Percentiles rank a stretch among this genome's conserved stretches.
These are phyloP conservation scores for Platichthys stellatus DNA, from an alignment of 2,113 vertebrate species.

Conservation along the genomic window DNA sequence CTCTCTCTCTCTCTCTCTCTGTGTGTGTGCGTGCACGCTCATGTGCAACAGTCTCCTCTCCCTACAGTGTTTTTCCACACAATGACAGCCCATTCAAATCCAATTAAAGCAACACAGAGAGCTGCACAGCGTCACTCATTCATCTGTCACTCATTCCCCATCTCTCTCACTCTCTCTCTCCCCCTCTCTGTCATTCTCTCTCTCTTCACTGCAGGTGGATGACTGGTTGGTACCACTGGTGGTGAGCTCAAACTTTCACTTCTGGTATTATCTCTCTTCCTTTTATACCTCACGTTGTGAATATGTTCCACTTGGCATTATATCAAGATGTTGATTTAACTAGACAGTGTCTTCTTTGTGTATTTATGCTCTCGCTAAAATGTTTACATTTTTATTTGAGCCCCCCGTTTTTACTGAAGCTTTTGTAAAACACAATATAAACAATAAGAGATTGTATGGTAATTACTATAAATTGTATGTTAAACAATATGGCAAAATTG, in stretches of 20 bases:
- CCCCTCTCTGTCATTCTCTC: not conserved
- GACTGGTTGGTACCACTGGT: constrained; percentile 38
- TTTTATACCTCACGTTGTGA: constrained; percentile 30
- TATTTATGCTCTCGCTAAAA: not conserved
- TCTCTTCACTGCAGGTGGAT: constrained; percentile 15
- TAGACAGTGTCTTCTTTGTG: not conserved
- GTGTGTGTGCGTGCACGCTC: constrained; percentile 9
- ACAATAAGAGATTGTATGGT: too few species aligned
- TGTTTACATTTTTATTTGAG: not conserved
- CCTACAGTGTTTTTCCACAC: constrained; percentile 57
- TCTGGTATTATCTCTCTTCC: constrained; percentile 8
- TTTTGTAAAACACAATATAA: not conserved
- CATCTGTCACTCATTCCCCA: constrained; percentile 64
- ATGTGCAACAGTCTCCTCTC: constrained; percentile 42
- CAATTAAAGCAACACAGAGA: constrained; percentile 73
- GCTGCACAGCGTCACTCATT: constrained; percentile 66
- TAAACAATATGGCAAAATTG: too few species aligned
- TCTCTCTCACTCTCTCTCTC: not conserved
- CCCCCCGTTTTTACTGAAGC: not conserved
- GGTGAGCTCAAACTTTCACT: constrained; percentile 16
- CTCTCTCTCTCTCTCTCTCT: not conserved
- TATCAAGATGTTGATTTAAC: constrained; percentile 17
- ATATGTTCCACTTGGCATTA: not conserved
- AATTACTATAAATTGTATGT: too few species aligned
- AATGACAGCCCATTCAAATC: constrained; percentile 76